Base-by-base conservation (phyloP, 2,797 vertebrate genomes). In the Alcedo quadribrachys region DNA sequence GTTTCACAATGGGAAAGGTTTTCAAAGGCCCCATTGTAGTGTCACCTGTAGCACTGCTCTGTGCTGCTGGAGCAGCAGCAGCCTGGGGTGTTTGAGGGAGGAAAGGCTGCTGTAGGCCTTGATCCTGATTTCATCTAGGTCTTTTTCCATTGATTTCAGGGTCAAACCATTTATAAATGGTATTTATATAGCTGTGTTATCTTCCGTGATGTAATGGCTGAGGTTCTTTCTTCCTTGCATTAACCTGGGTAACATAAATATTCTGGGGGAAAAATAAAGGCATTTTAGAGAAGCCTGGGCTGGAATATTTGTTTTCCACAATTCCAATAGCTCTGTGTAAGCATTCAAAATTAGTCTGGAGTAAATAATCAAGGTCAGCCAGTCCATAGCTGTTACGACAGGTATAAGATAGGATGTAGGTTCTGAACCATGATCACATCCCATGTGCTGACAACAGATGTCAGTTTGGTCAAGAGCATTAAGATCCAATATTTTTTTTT, bases 291-390 rank as follows among this genome's bases (percentile, higher is more conserved):
- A 88, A 90, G 62, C 51, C 48, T 89, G 42, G 57, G 25, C 69
- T 87, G 79, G 51, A 87, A 75, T 89, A 62, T 82, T 79, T 83
- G 58, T 78, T 94, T 93, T 79, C 84, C 94, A 90, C 84, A 85
- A 66, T 90, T 94, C 3, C 6, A 85, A 61, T 65, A 84, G 75
- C 46, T 71, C 46, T 71, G 11, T 65, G 48, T 85, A 90, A 69
- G 79, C 50, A 82, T 80, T 89, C 87, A 75, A 3, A 95, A 85
- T 89, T 85, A 88, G 80, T 60, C 55, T 87, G 77, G 68, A 82
- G 51, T 87, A 92, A 86, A 91, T 85, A 93, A 68, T 40, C 73
- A 84, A 76, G 50, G 17, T 9, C 78, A 87, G 75, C 58, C 90
- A 96, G 78, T 80, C 61, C 4, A 0, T n/a, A 57, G 65, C 58